Conservation (phyloP, 2,113 vertebrate genomes). For the Rattus norvegicus region GRCr8 NC_086029.1:79762501-79763000, state of each 20-base stretch:
- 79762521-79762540: conserved; percentile 45
- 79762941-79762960: background rate
- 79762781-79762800: background rate
- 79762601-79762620: conserved; percentile 60
- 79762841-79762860: background rate
- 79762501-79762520: background rate
- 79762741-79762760: background rate
- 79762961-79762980: background rate
- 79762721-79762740: conserved; percentile 55
- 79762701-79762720: background rate
- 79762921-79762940: conserved; percentile 51
- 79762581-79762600: conserved; percentile 52
- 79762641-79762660: conserved; percentile 42
- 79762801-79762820: conserved; percentile 24
- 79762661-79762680: conserved; percentile 64
- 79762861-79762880: conserved; percentile 38
- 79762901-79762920: conserved; percentile 58
- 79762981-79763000: background rate
- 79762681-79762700: conserved; percentile 66
- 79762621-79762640: conserved; percentile 10
- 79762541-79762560: conserved; percentile 50
- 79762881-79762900: conserved; percentile 28
- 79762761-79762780: conserved; percentile 7
- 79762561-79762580: conserved; percentile 44
- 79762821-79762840: conserved; percentile 18